A percentile compares a stretch with the other conserved stretches of the same genome.
Conservation (phyloP, 2,888 invertebrate genomes). For the Drosophila subsilvestris region DNA sequence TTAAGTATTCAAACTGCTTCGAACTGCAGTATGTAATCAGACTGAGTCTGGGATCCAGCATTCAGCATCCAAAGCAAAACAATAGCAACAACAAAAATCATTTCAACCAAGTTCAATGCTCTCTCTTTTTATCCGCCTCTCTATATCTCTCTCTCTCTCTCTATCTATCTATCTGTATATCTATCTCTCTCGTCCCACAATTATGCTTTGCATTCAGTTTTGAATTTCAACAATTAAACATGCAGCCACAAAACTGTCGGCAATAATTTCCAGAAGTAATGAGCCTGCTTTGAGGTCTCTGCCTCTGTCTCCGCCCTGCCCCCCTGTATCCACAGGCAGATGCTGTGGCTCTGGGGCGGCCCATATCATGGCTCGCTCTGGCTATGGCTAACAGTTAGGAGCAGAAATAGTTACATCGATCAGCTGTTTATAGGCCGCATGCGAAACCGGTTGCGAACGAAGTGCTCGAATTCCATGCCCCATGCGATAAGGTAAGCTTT, state of each 20-base stretch:
- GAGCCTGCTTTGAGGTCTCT: conserved; percentile 22
- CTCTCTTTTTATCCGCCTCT: not conserved
- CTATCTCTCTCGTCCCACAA: not conserved
- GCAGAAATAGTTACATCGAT: conserved; percentile 50
- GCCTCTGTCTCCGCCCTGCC: not conserved
- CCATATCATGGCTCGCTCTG: not conserved
- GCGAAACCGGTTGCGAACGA: conserved; percentile 56
- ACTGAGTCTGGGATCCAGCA: not conserved
- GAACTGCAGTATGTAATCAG: too few species aligned
- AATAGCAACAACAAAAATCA: conserved; percentile 4
- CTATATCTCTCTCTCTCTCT: not conserved
- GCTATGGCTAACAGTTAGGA: conserved; percentile 17
- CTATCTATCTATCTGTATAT: not conserved
- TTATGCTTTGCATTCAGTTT: conserved; percentile 6
- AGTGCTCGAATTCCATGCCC: conserved; percentile 23
- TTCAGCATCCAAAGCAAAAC: not conserved
- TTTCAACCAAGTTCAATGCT: conserved; percentile 1
- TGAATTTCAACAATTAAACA: conserved; percentile 29
- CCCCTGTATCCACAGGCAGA: not conserved
- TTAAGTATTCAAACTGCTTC: not conserved
- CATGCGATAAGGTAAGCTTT: not conserved
- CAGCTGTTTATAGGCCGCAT: conserved; percentile 51
- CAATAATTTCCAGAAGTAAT: conserved; percentile 47
- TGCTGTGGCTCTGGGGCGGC: too few species aligned
- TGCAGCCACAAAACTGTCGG: conserved; percentile 14